Conservation (phyloP, 2,888 invertebrate species). For the Hypsopygia costalis region DNA sequence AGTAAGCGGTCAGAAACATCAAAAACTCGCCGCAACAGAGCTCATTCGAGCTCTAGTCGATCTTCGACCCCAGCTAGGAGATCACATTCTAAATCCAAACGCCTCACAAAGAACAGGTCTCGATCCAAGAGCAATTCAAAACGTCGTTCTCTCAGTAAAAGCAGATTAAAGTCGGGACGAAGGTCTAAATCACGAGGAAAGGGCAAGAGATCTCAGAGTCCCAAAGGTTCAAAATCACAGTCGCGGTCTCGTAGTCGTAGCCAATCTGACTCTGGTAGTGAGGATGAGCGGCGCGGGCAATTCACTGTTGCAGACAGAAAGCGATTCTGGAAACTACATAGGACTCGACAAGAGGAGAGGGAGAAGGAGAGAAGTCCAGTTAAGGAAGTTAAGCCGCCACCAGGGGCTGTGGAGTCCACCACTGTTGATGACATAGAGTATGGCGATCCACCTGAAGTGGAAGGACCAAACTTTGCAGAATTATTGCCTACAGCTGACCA, state of each 20-base stretch:
- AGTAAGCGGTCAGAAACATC: constrained; percentile 30
- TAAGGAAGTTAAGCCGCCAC: constrained; percentile 61
- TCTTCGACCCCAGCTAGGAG: constrained; percentile 38
- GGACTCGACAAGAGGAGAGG: constrained; percentile 46
- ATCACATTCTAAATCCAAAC: constrained; percentile 39
- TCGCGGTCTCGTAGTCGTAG: constrained; percentile 47
- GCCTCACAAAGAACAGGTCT: constrained; percentile 38
- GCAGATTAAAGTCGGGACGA: constrained; percentile 34
- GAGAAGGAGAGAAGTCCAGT: constrained; percentile 48
- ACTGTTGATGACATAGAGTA: constrained; percentile 60
- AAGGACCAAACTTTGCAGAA: constrained; percentile 70
- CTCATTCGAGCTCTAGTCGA: constrained; percentile 30
- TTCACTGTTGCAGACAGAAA: constrained; percentile 72
- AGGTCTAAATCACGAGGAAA: constrained; percentile 40
- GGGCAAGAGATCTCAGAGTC: constrained; percentile 32
- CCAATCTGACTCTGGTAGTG: constrained; percentile 45
- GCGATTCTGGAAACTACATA: constrained; percentile 67
- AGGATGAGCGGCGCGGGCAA: constrained; percentile 66
- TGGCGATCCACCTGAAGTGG: constrained; percentile 68
- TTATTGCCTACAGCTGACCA: constrained; percentile 47
- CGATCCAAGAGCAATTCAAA: constrained; percentile 44
- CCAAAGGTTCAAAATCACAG: constrained; percentile 34
- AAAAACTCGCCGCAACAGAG: constrained; percentile 30
- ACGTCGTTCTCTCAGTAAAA: constrained; percentile 36
- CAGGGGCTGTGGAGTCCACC: constrained; percentile 57